Evolutionary conservation across 2,113 vertebrate species (phyloP), one percentile per base, ranked within the genome.

Genomic region (Emberiza fucata): DNA sequence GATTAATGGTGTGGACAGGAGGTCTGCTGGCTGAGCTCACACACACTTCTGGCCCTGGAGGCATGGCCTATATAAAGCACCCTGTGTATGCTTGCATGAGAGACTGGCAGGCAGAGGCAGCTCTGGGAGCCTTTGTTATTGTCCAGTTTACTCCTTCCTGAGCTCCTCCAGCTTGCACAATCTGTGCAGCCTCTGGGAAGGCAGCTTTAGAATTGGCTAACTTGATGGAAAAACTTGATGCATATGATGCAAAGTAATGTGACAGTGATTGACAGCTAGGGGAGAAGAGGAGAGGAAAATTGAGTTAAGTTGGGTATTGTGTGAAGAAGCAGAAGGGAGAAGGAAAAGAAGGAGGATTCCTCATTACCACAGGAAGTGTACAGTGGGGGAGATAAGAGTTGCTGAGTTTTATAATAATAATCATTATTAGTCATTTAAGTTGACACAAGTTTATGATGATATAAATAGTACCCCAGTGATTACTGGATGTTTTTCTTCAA

Each of bases 131-230:
- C 75, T 84, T 71, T 76, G 63, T 86, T 86, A 73, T 68, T 95
- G 95, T 90, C 95, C 80, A 8, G 61, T 72, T 92, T 81, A 48
- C 80, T 94, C 60, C 40, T 88, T 77, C 47, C 72, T 65, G 69
- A 93, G 86, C 78, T 79, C 29, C 85, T 94, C 91, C 87, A 94
- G 68, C 82, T 76, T 56, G 59, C 69, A 85, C 91, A 91, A 73
- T 88, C 89, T 82, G 86, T 70, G 59, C 39, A 92, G 94, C 91
- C 91, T 84, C 84, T 95, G 85, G 88, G 91, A 92, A 81, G 22
- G 70, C 83, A 89, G 86, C 73, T 91, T 88, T 77, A 79, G 71
- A 93, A 92, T 28, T 90, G 77, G 75, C 45, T 92, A 53, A 27
- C 53, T 91, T 63, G 68, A 91, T 53, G 71, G 86, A 70, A 87